Conservation (phyloP, 2,113 vertebrate genomes). For the Sylvietta virens region DNA sequence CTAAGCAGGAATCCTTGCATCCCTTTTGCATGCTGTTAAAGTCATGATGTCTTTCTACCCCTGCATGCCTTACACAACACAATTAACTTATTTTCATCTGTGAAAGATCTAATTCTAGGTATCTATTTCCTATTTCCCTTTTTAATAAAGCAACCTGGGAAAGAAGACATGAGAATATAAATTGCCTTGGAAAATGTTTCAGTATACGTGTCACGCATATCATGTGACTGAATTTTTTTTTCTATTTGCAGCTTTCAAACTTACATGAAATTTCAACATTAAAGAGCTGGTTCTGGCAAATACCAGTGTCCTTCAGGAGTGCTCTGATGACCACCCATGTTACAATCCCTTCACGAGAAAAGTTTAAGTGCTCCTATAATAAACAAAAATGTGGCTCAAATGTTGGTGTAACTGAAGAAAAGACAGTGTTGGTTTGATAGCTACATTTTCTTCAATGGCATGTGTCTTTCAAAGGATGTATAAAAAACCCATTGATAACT, state of each 20-base stretch:
- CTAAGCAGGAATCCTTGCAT: background rate
- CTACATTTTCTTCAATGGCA: background rate
- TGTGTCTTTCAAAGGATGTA: background rate
- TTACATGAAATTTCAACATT: background rate
- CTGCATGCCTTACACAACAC: background rate
- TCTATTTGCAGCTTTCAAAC: background rate
- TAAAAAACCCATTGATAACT: slow-evolving; percentile 2
- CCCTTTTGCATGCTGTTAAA: background rate
- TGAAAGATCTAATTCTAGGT: background rate
- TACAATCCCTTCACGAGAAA: background rate
- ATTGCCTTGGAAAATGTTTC: background rate
- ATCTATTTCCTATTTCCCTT: background rate
- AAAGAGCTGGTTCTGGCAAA: background rate
- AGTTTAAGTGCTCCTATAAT: background rate
- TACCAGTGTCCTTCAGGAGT: background rate
- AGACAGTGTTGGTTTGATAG: background rate
- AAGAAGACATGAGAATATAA: background rate
- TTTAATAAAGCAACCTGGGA: background rate
- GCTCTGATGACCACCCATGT: background rate
- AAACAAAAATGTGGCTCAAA: background rate
- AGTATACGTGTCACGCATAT: background rate
- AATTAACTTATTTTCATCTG: background rate
- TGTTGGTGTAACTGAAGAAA: background rate
- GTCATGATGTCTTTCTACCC: background rate
- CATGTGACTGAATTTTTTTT: background rate